These are phyloP conservation scores for Grallaria varia DNA, from an alignment of 2,113 vertebrate genomes.

Conservation along the genomic window DNA sequence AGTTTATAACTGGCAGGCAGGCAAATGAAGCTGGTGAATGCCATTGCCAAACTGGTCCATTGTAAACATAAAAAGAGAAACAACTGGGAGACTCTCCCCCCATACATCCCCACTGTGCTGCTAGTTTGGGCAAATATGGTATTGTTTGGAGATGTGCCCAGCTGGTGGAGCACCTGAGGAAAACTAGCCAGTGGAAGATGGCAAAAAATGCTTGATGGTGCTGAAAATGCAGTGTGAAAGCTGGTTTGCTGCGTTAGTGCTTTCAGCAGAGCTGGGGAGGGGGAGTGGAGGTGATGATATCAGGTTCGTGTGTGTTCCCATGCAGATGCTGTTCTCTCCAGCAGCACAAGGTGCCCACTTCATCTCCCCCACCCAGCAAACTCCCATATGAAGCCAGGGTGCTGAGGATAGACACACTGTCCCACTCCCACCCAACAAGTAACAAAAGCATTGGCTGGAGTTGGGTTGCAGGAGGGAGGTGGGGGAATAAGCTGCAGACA, in stretches of 20 bases:
- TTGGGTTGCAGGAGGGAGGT: neutral
- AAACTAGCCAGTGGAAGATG: neutral
- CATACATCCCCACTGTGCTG: neutral
- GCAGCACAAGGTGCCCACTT: neutral
- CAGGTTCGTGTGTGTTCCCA: accelerated
- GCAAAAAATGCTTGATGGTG: neutral
- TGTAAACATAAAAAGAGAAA: neutral
- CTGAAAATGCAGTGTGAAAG: accelerated
- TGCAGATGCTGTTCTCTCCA: neutral
- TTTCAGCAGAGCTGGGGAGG: neutral
- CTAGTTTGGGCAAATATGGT: neutral
- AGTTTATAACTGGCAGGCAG: neutral
- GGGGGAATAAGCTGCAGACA: neutral
- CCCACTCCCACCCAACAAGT: neutral
- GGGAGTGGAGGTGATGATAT: neutral
- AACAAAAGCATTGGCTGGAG: neutral
- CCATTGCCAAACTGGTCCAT: neutral
- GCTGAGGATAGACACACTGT: neutral
- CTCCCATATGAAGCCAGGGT: accelerated
- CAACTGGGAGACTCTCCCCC: neutral
- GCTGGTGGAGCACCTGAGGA: neutral
- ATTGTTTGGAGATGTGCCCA: neutral
- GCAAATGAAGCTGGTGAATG: neutral
- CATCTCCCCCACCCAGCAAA: neutral
- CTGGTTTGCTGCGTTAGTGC: accelerated